Base-by-base conservation (phyloP, 2,797 vertebrate species). In the Cichlasoma orientale region DNA sequence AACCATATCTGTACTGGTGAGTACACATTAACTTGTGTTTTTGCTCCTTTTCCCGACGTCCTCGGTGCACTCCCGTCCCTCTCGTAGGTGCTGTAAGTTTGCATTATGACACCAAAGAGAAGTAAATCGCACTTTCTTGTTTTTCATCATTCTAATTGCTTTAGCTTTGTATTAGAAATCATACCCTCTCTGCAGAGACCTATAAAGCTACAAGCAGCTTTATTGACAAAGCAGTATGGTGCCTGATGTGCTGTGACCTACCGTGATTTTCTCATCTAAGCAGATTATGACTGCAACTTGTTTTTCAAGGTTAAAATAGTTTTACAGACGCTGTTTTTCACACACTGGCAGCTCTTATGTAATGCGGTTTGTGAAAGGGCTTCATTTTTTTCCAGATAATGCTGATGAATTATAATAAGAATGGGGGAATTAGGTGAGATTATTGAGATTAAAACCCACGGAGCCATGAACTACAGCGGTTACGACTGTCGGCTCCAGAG, bases 1-100 rank as follows among this genome's bases (percentile, higher is more conserved):
- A 99, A 93, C 98, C 98, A 79, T 99, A 99, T 95, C 97, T 99
- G 75, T 99, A 99, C 88, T 99, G 98, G 98, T 99, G 91, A 96
- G 97, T 95, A 81, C 57, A 72, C 55, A 69, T 14, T 29, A 55
- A 5, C 47, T 68, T 72, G 31, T 23, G 29, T 66, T 52, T 88
- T 50, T 75, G 12, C 25, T 77, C 12, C 47, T 7, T 55, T 33
- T 79, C 44, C 59, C 47, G 56, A 8, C 41, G 71, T 72, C 56
- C n/a, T 56, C 52, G 8, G 63, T 52, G 0, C 25, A 68, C 4
- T 25, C 31, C 19, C 12, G 12, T 21, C 27, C 33, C 59, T 58
- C 70, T 77, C 33, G 38, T 13, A 18, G 31, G 38, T 27, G 63
- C 58, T 75, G 7, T 3, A 47, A 63, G 13, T 54, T 56, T 27